Percentiles rank a stretch among this genome's conserved stretches.
Conservation (phyloP, 30 jellyfish, hydroid and myxozoan species). For the Aurelia sp. region DNA sequence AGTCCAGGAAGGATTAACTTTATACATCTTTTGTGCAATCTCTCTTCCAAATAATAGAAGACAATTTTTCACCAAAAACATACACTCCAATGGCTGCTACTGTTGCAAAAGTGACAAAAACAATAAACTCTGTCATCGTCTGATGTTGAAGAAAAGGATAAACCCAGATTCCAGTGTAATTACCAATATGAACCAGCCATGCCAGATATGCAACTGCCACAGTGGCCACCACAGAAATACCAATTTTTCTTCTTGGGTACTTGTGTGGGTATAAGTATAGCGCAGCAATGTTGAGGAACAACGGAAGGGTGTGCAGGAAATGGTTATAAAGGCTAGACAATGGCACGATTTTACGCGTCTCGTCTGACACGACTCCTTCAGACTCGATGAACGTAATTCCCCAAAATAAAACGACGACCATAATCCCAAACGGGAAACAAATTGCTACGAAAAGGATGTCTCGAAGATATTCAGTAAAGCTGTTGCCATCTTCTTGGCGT, state of each 20-base stretch:
- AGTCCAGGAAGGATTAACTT: too few relatives aligned
- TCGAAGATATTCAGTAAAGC: neutral
- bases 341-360: conserved; percentile 30
- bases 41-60: conserved; percentile 36
- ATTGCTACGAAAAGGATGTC: conserved; percentile 33
- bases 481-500: neutral
- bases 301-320: conserved; percentile 42
- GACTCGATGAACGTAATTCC: conserved; percentile 15
- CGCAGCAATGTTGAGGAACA: conserved; percentile 25
- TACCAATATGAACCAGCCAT: conserved; percentile 62
- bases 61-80: conserved; percentile 39
- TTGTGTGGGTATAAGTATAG: conserved; percentile 1
- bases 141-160: conserved; percentile 46
- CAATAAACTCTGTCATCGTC: conserved; percentile 5
- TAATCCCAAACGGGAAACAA: conserved; percentile 44
- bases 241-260: conserved; percentile 36
- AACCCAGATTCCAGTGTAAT: conserved; percentile 39
- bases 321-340: conserved; percentile 43
- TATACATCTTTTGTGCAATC: neutral
- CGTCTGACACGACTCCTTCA: conserved; percentile 25
- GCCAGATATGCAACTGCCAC: conserved; percentile 22
- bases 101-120: conserved; percentile 7
- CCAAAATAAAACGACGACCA: conserved; percentile 52
- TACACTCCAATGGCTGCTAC: conserved; percentile 33
- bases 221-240: neutral